A percentile compares a stretch with the other conserved stretches of the same genome.
phyloP scores from a whole-genome alignment of 1,140 invertebrate genomes.

The Arctopsyche grandis region DNA sequence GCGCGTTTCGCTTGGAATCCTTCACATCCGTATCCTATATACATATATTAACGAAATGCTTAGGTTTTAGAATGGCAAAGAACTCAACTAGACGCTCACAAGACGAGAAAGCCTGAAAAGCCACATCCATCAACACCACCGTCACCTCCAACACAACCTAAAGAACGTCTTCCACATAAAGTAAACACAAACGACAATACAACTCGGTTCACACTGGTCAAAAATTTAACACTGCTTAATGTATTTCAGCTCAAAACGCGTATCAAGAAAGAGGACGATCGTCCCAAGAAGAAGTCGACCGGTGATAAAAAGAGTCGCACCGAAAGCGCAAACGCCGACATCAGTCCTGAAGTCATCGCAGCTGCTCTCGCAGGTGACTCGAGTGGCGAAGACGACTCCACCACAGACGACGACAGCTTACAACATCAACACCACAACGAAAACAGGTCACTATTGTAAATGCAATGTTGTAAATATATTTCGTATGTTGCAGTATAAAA shows the following conservation, averaged over 20 bases:
- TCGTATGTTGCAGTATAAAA: constrained; percentile 3
- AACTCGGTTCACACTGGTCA: background rate
- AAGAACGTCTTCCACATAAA: constrained; percentile 43
- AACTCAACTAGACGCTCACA: constrained; percentile 57
- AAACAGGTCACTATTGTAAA: constrained; percentile 29
- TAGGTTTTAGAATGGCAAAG: constrained; percentile 65
- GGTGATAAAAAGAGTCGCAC: constrained; percentile 17
- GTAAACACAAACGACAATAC: background rate
- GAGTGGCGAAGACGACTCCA: constrained; percentile 58
- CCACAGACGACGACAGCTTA: constrained; percentile 55
- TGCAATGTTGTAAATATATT: background rate
- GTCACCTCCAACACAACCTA: constrained; percentile 57
- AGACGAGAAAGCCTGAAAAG: constrained; percentile 35
- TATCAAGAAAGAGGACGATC: constrained; percentile 63
- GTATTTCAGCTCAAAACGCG: constrained; percentile 52
- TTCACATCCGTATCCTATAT: no score
- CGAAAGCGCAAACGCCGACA: constrained; percentile 20
- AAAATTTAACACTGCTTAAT: background rate
- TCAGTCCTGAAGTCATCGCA: constrained; percentile 61
- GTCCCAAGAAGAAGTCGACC: constrained; percentile 46
- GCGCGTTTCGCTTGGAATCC: no score
- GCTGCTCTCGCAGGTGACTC: constrained; percentile 58
- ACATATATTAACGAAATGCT: background rate
- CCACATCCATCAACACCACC: constrained; percentile 35
- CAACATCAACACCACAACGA: constrained; percentile 59